These are phyloP conservation scores for Gymnosoma rotundatum DNA, from an alignment of 2,888 invertebrate species.

Conservation along the genomic window DNA sequence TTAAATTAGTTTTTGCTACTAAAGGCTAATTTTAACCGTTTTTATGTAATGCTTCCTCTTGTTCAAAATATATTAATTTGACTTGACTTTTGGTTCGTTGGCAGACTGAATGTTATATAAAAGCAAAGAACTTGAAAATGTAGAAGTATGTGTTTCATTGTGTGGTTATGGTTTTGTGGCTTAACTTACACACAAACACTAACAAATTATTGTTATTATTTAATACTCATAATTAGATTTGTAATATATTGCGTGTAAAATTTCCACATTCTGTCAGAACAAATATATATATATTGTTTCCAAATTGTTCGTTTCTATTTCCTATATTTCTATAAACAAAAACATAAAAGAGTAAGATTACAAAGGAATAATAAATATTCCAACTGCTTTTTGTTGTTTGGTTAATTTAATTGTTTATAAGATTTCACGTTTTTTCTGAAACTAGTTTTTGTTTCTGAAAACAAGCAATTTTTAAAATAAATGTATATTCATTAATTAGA, in stretches of 20 bases:
- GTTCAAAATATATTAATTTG: conserved; percentile 50
- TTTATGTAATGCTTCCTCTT: conserved; percentile 42
- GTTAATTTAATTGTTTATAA: conserved; percentile 14
- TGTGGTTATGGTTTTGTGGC: conserved; percentile 24
- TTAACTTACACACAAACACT: conserved; percentile 3
- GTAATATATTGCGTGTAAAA: conserved; percentile 69
- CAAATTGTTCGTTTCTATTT: conserved; percentile 23
- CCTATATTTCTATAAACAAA: conserved; percentile 31
- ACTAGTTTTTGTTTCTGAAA: conserved; percentile 32
- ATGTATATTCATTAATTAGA: background rate
- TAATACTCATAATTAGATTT: conserved; percentile 70
- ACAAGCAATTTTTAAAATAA: background rate
- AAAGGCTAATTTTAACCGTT: background rate
- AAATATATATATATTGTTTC: conserved; percentile 19
- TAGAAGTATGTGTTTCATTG: background rate
- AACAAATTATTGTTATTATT: conserved; percentile 58
- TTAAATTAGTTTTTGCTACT: conserved; percentile 67
- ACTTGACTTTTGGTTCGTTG: conserved; percentile 43
- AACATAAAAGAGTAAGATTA: conserved; percentile 59
- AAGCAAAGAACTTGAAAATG: conserved; percentile 1
- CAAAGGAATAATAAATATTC: conserved; percentile 59
- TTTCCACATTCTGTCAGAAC: conserved; percentile 43
- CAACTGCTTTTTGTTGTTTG: conserved; percentile 30
- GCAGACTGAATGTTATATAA: conserved; percentile 43
- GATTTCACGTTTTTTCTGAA: conserved; percentile 54